Evolutionary conservation across 2,797 vertebrate species (phyloP).

Genomic region (Urocyon cinereoargenteus): DNA sequence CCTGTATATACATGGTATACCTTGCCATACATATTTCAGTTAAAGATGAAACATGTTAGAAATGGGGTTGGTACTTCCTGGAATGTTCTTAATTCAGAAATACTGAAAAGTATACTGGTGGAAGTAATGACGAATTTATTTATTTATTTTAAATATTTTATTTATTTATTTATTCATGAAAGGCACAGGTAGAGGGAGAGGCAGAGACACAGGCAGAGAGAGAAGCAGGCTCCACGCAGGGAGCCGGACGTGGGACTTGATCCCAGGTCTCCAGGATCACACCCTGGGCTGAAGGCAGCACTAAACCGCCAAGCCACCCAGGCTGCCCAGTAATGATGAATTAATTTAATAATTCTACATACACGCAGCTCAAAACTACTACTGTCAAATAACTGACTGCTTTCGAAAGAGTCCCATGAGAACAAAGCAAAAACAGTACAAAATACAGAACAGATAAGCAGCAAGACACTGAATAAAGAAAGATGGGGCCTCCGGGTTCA

Average conservation of each 20-base stretch:
- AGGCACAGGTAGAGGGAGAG: too few relatives aligned
- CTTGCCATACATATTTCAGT: neutral
- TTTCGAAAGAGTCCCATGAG: neutral
- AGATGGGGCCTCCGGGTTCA: neutral
- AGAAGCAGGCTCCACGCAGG: too few relatives aligned
- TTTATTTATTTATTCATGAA: too few relatives aligned
- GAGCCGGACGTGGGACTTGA: too few relatives aligned
- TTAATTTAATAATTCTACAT: slow-evolving; percentile 9
- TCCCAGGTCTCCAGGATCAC: too few relatives aligned
- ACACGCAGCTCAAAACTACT: neutral
- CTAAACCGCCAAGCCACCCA: too few relatives aligned
- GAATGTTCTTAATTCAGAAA: slow-evolving; percentile 25
- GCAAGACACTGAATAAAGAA: neutral
- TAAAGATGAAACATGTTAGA: neutral
- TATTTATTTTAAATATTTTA: too few relatives aligned
- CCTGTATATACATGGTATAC: neutral
- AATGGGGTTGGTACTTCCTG: neutral
- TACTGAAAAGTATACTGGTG: neutral
- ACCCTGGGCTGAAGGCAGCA: too few relatives aligned
- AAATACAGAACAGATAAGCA: neutral
- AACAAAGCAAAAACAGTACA: slow-evolving; percentile 5
- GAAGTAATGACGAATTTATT: neutral
- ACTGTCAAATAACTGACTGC: neutral
- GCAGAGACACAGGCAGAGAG: too few relatives aligned
- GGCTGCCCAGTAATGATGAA: neutral